Conservation (phyloP, 2,113 vertebrate species). For the Apteryx mantelli region DNA sequence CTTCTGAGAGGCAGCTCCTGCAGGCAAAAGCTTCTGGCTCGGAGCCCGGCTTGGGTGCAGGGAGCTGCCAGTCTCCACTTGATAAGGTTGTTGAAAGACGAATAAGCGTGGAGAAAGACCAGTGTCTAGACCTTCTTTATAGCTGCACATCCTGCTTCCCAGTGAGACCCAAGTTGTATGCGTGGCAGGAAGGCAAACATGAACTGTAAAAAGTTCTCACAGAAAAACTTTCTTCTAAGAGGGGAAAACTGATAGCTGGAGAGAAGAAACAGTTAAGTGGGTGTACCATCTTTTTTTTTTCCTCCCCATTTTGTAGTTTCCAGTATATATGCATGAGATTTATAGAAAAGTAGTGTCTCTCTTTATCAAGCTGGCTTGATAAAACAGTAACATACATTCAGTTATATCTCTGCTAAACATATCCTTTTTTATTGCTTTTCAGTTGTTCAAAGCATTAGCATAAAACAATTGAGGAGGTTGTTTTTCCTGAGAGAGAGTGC, state of each 20-base stretch:
- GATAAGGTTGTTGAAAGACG: not conserved
- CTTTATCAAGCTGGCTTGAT: not conserved
- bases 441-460: not conserved
- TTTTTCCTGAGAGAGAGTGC: conserved; percentile 20
- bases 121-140: rapidly evolving
- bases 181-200: not conserved
- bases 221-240: not conserved
- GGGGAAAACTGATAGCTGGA: not conserved
- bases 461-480: conserved; percentile 10
- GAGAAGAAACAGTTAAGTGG: not conserved
- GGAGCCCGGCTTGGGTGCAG: not conserved
- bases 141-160: not conserved
- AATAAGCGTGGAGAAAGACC: not conserved
- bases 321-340: rapidly evolving
- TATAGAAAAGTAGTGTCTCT: not conserved
- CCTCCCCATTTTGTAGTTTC: not conserved
- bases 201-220: not conserved
- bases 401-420: not conserved
- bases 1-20: not conserved
- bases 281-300: not conserved
- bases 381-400: not conserved
- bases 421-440: conserved; percentile 20
- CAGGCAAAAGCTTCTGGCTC: rapidly evolving
- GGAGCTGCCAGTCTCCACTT: not conserved
- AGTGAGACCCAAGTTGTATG: not conserved